A percentile compares a stretch with the other conserved stretches of the same genome.
These are phyloP conservation scores for Apodemus sylvaticus DNA, from an alignment of 2,113 vertebrate species.

Conservation along the genomic window DNA sequence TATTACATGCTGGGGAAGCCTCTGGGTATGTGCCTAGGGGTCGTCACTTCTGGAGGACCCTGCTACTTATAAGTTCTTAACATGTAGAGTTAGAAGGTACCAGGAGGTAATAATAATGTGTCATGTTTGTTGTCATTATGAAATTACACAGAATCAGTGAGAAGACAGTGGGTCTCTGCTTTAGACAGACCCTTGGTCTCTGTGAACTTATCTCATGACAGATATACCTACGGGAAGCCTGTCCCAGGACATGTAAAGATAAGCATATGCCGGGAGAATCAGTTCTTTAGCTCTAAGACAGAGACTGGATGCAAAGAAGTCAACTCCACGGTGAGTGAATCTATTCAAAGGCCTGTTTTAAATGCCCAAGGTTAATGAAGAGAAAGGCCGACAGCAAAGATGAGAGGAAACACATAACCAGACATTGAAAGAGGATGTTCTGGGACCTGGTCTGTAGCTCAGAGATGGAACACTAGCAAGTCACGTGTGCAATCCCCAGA, in stretches of 20 bases:
- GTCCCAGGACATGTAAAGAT: slow-evolving; percentile 71
- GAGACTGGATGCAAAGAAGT: slow-evolving; percentile 72
- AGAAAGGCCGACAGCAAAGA: neutral
- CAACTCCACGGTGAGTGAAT: slow-evolving; percentile 65
- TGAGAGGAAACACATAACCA: neutral
- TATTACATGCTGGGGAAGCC: too few relatives aligned
- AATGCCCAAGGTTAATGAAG: neutral
- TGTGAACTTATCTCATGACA: slow-evolving; percentile 54
- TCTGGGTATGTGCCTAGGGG: too few relatives aligned
- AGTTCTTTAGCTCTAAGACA: neutral
- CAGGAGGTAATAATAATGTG: too few relatives aligned
- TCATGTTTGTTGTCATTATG: neutral
- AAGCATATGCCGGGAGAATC: slow-evolving; percentile 55
- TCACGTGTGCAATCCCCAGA: too few relatives aligned
- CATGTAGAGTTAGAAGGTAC: too few relatives aligned
- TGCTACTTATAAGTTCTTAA: neutral
- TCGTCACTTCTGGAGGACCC: too few relatives aligned
- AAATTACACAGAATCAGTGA: neutral
- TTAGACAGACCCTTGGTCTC: neutral
- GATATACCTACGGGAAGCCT: slow-evolving; percentile 83
- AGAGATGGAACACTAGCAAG: neutral
- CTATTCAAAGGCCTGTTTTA: neutral
- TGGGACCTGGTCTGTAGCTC: neutral
- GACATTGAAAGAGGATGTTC: neutral
- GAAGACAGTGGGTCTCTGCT: neutral